Percentiles rank a stretch among this genome's conserved stretches.
Evolutionary conservation across 2,797 vertebrate species (phyloP).

Genomic region (Cuniculus paca): DNA sequence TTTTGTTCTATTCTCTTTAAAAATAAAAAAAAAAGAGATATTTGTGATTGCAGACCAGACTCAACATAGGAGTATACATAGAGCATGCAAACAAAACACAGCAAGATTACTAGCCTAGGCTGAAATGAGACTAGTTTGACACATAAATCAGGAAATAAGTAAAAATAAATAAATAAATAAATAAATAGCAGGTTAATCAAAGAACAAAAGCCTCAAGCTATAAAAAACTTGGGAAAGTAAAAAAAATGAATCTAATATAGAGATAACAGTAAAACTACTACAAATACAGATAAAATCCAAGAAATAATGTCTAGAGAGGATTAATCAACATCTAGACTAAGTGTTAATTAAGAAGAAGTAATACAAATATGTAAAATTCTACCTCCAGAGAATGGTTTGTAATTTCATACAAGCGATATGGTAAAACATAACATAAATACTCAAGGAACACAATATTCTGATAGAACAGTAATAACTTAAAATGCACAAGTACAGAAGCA

Average conservation of each 20-base stretch:
- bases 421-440: constrained; percentile 35
- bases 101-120: neutral
- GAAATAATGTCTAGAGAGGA: neutral
- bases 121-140: neutral
- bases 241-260: constrained; percentile 17
- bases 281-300: neutral
- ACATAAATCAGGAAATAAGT: constrained; percentile 28
- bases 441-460: neutral
- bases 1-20: too few relatives aligned
- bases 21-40: too few relatives aligned
- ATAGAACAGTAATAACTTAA: neutral
- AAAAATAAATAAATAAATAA: neutral
- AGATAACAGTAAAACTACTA: constrained; percentile 29
- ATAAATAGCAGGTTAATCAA: neutral
- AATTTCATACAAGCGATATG: neutral
- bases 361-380: neutral
- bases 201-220: constrained; percentile 24
- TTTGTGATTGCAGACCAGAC: constrained; percentile 3
- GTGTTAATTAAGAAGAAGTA: constrained; percentile 34
- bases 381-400: neutral
- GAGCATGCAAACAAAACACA: neutral
- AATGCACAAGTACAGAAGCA: neutral
- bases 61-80: neutral
- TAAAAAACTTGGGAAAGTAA: neutral
- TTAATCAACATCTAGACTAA: neutral